Percentiles rank a stretch among this genome's conserved stretches.
Evolutionary conservation across 64 coral and sea anemone genomes (phyloP).

Genomic region (Acropora tenuis): DNA sequence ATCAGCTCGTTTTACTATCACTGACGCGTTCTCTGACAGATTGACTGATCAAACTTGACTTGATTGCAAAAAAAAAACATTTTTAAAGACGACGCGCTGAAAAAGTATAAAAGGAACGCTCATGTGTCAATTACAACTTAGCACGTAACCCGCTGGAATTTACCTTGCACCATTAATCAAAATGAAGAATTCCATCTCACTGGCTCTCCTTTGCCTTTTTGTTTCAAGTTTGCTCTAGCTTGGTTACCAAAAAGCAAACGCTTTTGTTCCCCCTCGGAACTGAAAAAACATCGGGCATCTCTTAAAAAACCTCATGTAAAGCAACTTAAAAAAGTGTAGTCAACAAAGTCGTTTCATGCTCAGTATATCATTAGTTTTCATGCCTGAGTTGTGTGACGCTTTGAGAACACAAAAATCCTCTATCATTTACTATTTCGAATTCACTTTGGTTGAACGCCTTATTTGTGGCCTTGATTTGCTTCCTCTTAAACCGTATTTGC

Average conservation of each 20-base stretch:
- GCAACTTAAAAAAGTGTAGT: too few relatives aligned
- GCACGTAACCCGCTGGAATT: background rate
- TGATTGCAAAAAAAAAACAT: background rate
- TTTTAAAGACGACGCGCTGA: background rate
- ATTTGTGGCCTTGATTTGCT: too few relatives aligned
- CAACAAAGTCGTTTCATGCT: too few relatives aligned
- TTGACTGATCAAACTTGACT: background rate
- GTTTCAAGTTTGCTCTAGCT: background rate
- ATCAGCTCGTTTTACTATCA: background rate
- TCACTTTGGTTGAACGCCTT: too few relatives aligned
- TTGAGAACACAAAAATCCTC: too few relatives aligned
- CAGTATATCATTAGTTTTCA: too few relatives aligned
- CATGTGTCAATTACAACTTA: background rate
- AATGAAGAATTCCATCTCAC: background rate
- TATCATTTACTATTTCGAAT: too few relatives aligned
- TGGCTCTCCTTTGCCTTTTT: constrained; percentile 6
- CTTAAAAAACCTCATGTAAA: too few relatives aligned
- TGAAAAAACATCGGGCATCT: background rate
- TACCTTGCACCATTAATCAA: background rate
- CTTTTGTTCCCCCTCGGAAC: background rate
- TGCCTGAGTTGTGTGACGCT: too few relatives aligned
- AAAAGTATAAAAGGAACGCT: background rate
- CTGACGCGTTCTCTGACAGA: background rate
- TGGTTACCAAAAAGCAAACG: background rate
- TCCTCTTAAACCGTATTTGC: too few relatives aligned